Conservation (phyloP, 2,797 vertebrate genomes). For the Chaetodon trifasciatus region DNA sequence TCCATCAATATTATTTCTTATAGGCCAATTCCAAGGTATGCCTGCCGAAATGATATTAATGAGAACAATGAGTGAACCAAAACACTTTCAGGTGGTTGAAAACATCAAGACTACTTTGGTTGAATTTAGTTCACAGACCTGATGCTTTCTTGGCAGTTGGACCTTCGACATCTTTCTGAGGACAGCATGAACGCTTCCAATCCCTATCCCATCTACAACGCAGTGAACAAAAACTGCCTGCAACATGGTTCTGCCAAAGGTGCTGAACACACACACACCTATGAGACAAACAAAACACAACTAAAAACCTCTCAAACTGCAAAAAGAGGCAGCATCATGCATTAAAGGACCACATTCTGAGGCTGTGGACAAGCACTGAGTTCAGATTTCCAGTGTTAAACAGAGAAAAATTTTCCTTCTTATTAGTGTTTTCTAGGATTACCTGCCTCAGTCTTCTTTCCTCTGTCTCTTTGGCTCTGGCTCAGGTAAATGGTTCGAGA, state of each 20-base stretch:
- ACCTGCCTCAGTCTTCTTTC: not conserved
- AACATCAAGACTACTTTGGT: no score
- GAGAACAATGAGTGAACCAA: no score
- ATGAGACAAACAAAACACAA: not conserved
- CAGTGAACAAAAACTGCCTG: constrained; percentile 22
- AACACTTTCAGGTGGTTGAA: no score
- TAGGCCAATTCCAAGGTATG: no score
- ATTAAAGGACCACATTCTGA: not conserved
- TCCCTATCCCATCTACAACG: constrained; percentile 47
- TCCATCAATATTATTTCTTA: no score
- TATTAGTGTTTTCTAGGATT: not conserved
- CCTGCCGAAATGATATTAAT: no score
- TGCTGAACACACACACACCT: constrained; percentile 9
- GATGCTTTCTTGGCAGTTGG: constrained; percentile 7
- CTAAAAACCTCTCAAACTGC: not conserved
- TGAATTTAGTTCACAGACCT: not conserved
- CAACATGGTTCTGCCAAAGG: not conserved
- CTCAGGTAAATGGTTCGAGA: constrained; percentile 71
- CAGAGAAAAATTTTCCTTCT: not conserved
- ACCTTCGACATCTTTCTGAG: constrained; percentile 13
- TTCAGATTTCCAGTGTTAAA: not conserved
- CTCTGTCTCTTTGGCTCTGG: not conserved
- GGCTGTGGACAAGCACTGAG: not conserved
- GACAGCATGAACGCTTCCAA: constrained; percentile 8
- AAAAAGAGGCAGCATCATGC: not conserved